Evolutionary conservation across 2,888 invertebrate species (phyloP), one percentile per base, ranked within the genome.

Genomic region (Dryadula phaetusa): DNA sequence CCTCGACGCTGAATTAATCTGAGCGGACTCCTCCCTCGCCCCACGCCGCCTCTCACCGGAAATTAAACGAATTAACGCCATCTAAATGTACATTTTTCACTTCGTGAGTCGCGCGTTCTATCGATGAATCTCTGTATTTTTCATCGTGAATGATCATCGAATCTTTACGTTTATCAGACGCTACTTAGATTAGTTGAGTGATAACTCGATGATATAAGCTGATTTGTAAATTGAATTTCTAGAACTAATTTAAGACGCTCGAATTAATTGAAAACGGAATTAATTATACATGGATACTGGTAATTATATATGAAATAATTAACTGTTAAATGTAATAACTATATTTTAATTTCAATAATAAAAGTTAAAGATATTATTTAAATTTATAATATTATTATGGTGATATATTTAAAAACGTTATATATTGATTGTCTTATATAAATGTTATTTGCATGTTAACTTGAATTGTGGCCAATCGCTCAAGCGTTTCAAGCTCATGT

Each of bases 31-130:
- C 74, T 81, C 76, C 65, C 73, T 69, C 72, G 76, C 77, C 80
- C 79, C 80, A 74, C 73, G 74, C 77, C 78, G 80, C 82, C 84
- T 84, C 90, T 86, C 88, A 87, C 92, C 93, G 93, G 93, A 93
- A 93, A 93, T 93, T 93, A 93, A 93, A 92, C 92, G 93, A 93
- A 93, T 93, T 93, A 93, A 92, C 92, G 91, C 92, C 89, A 89
- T 92, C 92, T 91, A 90, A 92, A 92, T 90, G 92, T 92, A 91
- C 92, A 92, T 92, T 92, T 92, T 92, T 92, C 92, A 92, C 92
- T 91, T 87, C 85, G 88, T 86, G 79, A 86, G 82, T 88, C 85
- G 87, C 88, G 90, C 86, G 83, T 88, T 84, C 88, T 86, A 91
- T 91, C 90, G 85, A 91, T 85, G 88, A 84, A 91, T 90, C 90